Evolutionary conservation across 1,140 invertebrate species (phyloP).

Genomic region (Cotesia chilonis): DNA sequence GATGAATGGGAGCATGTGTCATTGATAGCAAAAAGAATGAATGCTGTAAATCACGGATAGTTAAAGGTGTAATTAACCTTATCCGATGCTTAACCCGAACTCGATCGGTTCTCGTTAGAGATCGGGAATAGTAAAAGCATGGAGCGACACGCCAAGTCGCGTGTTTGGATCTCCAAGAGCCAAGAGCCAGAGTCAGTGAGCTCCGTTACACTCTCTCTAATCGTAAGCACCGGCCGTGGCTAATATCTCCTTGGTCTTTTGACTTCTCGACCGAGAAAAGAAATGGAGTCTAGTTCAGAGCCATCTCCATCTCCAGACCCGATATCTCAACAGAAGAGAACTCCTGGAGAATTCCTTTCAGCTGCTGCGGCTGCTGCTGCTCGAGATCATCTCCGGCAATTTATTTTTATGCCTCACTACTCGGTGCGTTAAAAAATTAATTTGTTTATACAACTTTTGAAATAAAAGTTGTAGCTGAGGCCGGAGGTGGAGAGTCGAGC

Average conservation of each 20-base stretch:
- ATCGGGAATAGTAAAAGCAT: conserved; percentile 35
- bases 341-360: no score
- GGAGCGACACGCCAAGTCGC: conserved; percentile 42
- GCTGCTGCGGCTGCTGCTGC: no score
- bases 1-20: conserved; percentile 17
- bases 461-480: no score
- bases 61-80: conserved; percentile 41
- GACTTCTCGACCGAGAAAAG: neutral
- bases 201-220: conserved; percentile 19
- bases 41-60: conserved; percentile 29
- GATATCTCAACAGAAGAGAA: no score
- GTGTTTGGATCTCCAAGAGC: conserved; percentile 25
- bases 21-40: conserved; percentile 16
- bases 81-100: conserved; percentile 34
- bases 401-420: no score
- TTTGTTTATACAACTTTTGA: no score
- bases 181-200: neutral
- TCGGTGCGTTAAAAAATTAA: no score
- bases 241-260: neutral
- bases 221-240: neutral
- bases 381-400: no score
- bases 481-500: no score
- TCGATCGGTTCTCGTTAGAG: conserved; percentile 38
- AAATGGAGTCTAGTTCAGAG: neutral
- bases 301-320: no score